Evolutionary conservation across 2,797 vertebrate species (phyloP).

Genomic region (Intellagama lesueurii): DNA sequence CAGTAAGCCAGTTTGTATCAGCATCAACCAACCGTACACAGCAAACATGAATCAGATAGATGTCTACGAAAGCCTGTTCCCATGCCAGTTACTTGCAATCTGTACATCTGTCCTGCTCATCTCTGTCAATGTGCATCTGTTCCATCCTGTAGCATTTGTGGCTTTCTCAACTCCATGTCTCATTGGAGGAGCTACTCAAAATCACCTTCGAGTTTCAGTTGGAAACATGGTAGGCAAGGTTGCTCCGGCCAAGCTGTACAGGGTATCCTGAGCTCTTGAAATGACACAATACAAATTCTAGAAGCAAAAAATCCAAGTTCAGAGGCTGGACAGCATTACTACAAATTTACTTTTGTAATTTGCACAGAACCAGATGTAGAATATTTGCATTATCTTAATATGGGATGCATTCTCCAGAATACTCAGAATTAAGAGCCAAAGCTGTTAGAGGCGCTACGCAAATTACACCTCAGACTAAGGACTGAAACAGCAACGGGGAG

Average conservation of each 20-base stretch:
- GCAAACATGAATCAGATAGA: slow-evolving; percentile 27
- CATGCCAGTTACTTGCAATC: neutral
- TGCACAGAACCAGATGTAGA: neutral
- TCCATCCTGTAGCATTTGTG: rapidly evolving
- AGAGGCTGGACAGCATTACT: neutral
- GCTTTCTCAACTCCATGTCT: neutral
- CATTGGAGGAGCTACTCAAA: neutral
- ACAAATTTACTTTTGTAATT: neutral
- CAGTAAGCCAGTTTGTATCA: slow-evolving; percentile 19
- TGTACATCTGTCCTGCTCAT: neutral
- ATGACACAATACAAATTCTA: neutral
- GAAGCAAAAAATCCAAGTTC: neutral
- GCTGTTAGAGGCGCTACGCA: neutral
- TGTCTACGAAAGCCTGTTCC: neutral
- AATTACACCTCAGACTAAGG: neutral
- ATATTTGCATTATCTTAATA: neutral
- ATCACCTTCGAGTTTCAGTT: rapidly evolving
- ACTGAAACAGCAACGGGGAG: neutral
- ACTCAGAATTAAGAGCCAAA: neutral
- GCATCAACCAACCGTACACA: slow-evolving; percentile 14
- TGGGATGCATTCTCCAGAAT: neutral
- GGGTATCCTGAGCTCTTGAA: too few relatives aligned
- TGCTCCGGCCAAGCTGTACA: neutral
- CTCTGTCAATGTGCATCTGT: neutral
- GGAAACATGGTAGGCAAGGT: neutral